Base-by-base conservation (phyloP, 2,888 invertebrate genomes). In the Chaetogeoica ovagalla region DNA sequence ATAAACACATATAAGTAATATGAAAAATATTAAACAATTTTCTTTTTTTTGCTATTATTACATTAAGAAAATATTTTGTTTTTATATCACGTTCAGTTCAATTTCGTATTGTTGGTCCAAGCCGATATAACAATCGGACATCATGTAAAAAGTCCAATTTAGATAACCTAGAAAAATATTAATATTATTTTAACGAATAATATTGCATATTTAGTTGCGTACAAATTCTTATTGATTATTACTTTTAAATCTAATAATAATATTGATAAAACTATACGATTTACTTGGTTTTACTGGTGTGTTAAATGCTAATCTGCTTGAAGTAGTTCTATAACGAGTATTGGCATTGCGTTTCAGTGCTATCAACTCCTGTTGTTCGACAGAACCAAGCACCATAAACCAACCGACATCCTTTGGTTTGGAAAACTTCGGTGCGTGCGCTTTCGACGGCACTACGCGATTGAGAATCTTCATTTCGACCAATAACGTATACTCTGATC, bases 401-500 rank as follows among this genome's bases (percentile, higher is more conserved):
- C 98, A 99, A 81, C 96, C 95, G 86, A 98, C 98, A 85, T 94
- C 95, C 87, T 98, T 98, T 59, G 92, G 91, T 86, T 97, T 97
- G 2, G 95, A 92, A 88, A 96, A 98, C 82, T 91, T 91, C 0
- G 95, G 94, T 82, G 95, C 92, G 82, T 92, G 88, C n/a, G 93
- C 94, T 84, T 88, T 88, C 48, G 89, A 89, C 84, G 88, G 89
- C 1, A 88, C 86, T 74, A 88, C 87, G 57, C 87, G 87, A 69
- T 89, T 88, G 84, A 89, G 88, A 59, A 90, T 88, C 57, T 86
- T 87, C 84, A 89, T 86, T 52, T 88, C 63, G 3, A 94, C 86
- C 19, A 89, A 86, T 19, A 94, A 85, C 0, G 91, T 91, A 86
- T 93, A 95, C 85, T 93, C 93, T 87, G 91, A 91, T 83, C 91